phyloP scores from a whole-genome alignment of 2,888 invertebrate genomes.

The Pristionchus maxplancki region DNA sequence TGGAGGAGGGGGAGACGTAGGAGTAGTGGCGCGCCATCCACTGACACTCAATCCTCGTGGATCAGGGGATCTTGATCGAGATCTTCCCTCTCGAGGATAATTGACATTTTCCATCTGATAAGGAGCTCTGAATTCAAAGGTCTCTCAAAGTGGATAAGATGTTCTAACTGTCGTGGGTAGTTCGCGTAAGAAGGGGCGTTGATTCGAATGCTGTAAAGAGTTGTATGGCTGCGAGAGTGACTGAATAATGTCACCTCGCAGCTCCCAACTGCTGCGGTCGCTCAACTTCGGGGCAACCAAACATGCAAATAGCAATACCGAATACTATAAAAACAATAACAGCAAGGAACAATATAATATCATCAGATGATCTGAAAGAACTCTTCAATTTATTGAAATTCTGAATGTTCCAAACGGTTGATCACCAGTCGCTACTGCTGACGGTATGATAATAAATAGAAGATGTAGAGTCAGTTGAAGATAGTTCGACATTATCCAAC shows the following conservation, averaged over 20 bases:
- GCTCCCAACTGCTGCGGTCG: not conserved
- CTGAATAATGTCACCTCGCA: not conserved
- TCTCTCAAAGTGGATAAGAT: not conserved
- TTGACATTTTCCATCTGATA: not conserved
- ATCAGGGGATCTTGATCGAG: not conserved
- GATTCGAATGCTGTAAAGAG: no score
- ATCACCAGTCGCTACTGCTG: no score
- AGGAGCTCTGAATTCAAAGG: not conserved
- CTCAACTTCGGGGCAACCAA: not conserved
- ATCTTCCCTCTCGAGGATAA: not conserved
- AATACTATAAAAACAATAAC: not conserved
- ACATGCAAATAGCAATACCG: no score
- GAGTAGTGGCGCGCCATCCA: not conserved
- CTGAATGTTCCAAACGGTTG: no score
- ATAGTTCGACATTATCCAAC: no score
- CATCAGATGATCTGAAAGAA: no score
- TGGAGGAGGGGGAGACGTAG: not conserved
- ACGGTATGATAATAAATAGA: no score
- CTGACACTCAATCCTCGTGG: not conserved
- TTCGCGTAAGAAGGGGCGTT: no score
- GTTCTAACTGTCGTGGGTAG: no score
- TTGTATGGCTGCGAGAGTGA: not conserved
- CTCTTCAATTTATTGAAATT: no score
- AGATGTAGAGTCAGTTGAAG: no score
- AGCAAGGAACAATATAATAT: no score